Evolutionary conservation across 2,797 vertebrate species (phyloP), one percentile per base, ranked within the genome.

Genomic region (Pantherophis vulpinus): DNA sequence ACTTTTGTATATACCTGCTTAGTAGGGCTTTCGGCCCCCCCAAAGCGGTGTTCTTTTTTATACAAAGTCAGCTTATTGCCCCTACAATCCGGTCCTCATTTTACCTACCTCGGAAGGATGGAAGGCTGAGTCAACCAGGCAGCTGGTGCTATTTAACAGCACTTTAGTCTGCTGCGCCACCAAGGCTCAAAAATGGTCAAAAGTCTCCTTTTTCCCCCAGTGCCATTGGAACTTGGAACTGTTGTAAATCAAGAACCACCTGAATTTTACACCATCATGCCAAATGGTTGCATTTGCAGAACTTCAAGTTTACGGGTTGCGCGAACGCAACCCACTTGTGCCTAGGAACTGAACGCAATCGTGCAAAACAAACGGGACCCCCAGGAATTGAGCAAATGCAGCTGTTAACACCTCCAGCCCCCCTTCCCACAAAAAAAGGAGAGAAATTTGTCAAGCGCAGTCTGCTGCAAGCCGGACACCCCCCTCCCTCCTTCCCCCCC

Each of bases 401-500:
- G 74, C 37, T 18, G 2, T 42, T 42, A 11, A 37, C 20, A 32
- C 8, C 70, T 32, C 1, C 7, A 6, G 0, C 13, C 14, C 0
- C 13, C n/a, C 74, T 2, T 1, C 32, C 2, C 12, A 2, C 7
- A 2, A 9, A n/a, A 29, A 66, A 54, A 10, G 9, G 51, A 16
- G n/a, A 32, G 63, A 32, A 13, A 6, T 14, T 6, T n/a, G 13
- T 13, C 63, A n/a, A n/a, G 29, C 5, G 4, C 11, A 66, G 12
- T 13, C 63, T 66, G 63, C 63, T 70, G 63, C 29, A 16, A 70
- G 14, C n/a, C n/a, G 6, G 11, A 4, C 0, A 4, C 29, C n/a
- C 1, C 13, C n/a, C 3, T 1, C 1, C 10, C 14, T 11, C 27
- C n/a, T 27, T 7, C 1, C 51, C 51, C 1, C 4, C 14, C 5